Conservation (phyloP, 2,797 vertebrate species). For the Myiotriccus ornatus region DNA sequence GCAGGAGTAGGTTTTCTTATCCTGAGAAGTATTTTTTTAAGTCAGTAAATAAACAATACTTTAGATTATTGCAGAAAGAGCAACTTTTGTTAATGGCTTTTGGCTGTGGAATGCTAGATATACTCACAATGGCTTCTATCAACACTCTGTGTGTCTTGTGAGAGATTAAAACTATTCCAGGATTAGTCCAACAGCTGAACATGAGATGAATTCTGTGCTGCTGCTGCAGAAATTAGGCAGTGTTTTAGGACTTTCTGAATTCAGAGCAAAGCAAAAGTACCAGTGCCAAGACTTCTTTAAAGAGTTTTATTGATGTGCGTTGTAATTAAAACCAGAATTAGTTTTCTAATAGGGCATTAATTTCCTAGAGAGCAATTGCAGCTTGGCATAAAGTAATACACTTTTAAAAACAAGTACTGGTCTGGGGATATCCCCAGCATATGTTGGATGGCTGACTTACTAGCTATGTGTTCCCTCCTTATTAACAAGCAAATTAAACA, state of each 20-base stretch:
- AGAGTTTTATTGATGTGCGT: constrained; percentile 41
- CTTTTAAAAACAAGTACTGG: constrained; percentile 19
- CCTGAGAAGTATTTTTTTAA: background rate
- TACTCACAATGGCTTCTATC: background rate
- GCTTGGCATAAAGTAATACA: constrained; percentile 30
- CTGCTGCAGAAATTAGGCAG: background rate
- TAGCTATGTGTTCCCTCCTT: constrained; percentile 35
- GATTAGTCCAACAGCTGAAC: background rate
- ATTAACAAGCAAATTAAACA: constrained; percentile 51
- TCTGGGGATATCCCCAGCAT: constrained; percentile 21
- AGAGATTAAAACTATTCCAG: background rate
- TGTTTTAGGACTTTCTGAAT: background rate
- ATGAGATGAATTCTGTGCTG: background rate
- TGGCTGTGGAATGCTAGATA: background rate
- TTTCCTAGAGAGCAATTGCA: constrained; percentile 50
- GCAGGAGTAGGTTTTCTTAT: background rate
- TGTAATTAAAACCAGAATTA: constrained; percentile 61
- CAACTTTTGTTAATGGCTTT: background rate
- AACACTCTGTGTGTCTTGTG: background rate
- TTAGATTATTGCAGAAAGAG: background rate
- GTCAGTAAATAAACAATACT: background rate
- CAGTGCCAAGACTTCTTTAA: constrained; percentile 1
- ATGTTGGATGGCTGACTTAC: constrained; percentile 17
- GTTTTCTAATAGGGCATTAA: constrained; percentile 31
- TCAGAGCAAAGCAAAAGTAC: constrained; percentile 12